Conservation (phyloP, 2,113 vertebrate species). For the Romanogobio albipinnatus region DNA sequence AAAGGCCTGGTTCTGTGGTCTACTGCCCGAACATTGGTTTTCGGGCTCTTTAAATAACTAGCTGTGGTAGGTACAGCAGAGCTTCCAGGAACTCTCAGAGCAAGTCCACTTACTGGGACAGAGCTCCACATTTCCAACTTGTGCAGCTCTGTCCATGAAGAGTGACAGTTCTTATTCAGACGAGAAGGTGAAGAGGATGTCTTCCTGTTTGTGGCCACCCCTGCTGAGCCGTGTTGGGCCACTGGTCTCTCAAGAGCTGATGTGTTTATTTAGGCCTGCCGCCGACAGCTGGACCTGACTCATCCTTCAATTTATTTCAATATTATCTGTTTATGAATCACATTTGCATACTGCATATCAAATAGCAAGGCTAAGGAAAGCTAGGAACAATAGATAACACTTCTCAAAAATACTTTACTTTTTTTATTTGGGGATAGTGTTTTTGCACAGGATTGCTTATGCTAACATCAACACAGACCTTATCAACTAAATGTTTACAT, state of each 20-base stretch:
- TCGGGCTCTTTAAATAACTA: constrained; percentile 67
- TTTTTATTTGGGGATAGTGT: background rate
- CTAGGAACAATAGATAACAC: background rate
- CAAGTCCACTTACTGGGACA: constrained; percentile 24
- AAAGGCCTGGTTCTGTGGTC: constrained; percentile 55
- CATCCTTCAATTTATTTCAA: constrained; percentile 21
- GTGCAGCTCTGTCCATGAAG: background rate
- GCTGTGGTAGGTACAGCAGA: constrained; percentile 69
- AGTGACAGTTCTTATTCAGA: constrained; percentile 12
- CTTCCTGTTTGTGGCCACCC: constrained; percentile 10
- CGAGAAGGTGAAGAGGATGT: constrained; percentile 24
- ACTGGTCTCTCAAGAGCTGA: background rate
- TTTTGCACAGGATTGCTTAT: background rate
- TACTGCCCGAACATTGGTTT: constrained; percentile 68
- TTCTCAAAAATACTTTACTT: background rate
- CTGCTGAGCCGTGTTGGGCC: background rate
- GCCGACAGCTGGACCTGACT: background rate
- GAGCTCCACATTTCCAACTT: background rate
- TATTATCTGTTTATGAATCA: constrained; percentile 13
- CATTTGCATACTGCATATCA: constrained; percentile 28
- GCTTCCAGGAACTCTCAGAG: constrained; percentile 58
- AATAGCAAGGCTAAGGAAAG: background rate
- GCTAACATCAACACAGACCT: background rate
- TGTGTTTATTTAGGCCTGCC: constrained; percentile 15
- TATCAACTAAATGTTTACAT: background rate